These are phyloP conservation scores for Pseudopipra pipra DNA, from an alignment of 2,113 vertebrate genomes.

Conservation along the genomic window DNA sequence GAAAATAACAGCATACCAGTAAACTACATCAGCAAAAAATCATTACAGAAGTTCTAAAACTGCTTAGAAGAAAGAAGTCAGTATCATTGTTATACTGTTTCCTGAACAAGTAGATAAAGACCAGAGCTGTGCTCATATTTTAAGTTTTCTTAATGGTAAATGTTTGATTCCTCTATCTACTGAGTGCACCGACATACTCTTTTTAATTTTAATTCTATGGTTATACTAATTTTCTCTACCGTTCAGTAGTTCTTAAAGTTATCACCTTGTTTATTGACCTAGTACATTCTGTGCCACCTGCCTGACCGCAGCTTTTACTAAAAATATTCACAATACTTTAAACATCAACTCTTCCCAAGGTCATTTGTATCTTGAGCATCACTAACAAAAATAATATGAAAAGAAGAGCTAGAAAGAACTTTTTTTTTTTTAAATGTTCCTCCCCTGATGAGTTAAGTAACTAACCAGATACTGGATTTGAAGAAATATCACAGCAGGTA, in stretches of 20 bases:
- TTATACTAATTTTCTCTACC: not conserved
- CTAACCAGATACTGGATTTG: constrained; percentile 75
- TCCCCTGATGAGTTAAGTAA: constrained; percentile 14
- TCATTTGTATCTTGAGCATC: not conserved
- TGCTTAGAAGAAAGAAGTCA: not conserved
- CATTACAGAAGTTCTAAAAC: not conserved
- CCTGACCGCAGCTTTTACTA: not conserved
- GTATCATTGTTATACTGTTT: not conserved
- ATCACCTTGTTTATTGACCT: not conserved
- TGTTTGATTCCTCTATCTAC: not conserved
- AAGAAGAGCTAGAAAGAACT: not conserved
- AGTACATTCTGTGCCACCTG: not conserved
- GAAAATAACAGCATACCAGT: not conserved
- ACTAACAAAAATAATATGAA: not conserved
- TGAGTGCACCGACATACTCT: not conserved
- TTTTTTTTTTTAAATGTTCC: not conserved
- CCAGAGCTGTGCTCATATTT: not conserved
- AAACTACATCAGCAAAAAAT: not conserved
- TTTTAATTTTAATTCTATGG: not conserved
- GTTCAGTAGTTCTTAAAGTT: not conserved
- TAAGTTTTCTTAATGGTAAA: not conserved
- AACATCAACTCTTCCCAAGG: not conserved
- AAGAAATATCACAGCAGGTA: constrained; percentile 86
- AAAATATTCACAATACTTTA: not conserved
- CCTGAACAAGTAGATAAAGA: not conserved